Evolutionary conservation across 2,113 vertebrate genomes (phyloP).

Genomic region (Bubo scandiacus): DNA sequence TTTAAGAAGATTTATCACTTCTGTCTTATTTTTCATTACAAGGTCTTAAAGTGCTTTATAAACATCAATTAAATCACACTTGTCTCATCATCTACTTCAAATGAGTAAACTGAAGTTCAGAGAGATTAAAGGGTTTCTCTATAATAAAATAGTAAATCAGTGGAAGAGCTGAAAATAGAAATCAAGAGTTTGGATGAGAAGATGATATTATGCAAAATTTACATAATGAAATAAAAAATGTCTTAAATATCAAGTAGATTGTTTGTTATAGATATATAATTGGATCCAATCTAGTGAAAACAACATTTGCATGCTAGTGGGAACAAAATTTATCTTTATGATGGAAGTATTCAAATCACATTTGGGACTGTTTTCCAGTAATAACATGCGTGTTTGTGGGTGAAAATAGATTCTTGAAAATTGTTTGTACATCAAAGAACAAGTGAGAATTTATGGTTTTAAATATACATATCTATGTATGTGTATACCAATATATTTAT

Average conservation of each 20-base stretch:
- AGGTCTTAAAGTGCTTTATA: background rate
- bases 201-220: background rate
- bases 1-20: background rate
- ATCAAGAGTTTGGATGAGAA: background rate
- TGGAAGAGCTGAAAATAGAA: background rate
- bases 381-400: background rate
- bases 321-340: background rate
- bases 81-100: background rate
- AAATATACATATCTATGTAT: background rate
- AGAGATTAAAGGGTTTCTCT: background rate
- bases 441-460: background rate
- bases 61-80: background rate
- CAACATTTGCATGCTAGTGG: background rate
- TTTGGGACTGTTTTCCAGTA: background rate
- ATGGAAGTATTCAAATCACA: slow-evolving; percentile 5
- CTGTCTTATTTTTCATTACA: background rate
- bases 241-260: background rate
- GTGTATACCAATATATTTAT: background rate
- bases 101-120: background rate
- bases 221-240: background rate
- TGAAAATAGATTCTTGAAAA: background rate
- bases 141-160: background rate
- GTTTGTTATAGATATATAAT: background rate
- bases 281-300: background rate
- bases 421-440: background rate